Percentiles rank a stretch among this genome's conserved stretches.
phyloP scores from a whole-genome alignment of 2,888 invertebrate species.

The Papilio demoleus region DNA sequence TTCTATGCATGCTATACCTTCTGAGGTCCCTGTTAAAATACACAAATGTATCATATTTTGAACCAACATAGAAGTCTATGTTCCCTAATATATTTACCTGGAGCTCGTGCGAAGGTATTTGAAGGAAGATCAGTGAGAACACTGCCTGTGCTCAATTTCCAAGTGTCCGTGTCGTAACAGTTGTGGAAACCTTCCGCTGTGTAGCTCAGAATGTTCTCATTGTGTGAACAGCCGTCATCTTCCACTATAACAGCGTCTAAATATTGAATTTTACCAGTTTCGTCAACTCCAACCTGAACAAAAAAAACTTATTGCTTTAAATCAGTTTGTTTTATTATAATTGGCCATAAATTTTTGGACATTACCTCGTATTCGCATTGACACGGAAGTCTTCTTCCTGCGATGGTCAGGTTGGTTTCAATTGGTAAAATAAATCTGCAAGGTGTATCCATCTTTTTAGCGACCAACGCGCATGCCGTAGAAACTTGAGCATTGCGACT shows the following conservation, averaged over 20 bases:
- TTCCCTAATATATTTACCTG: conserved; percentile 70
- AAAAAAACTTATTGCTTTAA: conserved; percentile 1
- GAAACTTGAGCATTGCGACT: conserved; percentile 81
- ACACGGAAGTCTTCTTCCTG: conserved; percentile 81
- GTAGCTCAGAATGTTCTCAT: conserved; percentile 74
- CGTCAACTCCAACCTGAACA: conserved; percentile 83
- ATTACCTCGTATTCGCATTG: conserved; percentile 83
- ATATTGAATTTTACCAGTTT: conserved; percentile 86
- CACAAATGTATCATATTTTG: conserved; percentile 30
- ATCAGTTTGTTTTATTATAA: not conserved
- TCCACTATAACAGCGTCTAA: conserved; percentile 75
- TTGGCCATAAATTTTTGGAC: not conserved
- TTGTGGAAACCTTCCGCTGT: conserved; percentile 70
- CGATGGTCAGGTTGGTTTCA: conserved; percentile 84
- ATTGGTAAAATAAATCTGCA: conserved; percentile 85
- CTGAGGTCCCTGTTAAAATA: conserved; percentile 75
- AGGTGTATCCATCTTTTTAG: conserved; percentile 80
- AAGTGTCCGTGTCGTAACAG: conserved; percentile 83
- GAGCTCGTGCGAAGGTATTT: conserved; percentile 87
- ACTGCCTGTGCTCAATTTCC: conserved; percentile 70
- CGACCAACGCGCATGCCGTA: conserved; percentile 85
- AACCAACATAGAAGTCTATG: conserved; percentile 49
- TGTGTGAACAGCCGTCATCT: conserved; percentile 76
- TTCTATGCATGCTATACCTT: conserved; percentile 85
- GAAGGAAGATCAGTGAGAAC: conserved; percentile 86